A percentile compares a stretch with the other conserved stretches of the same genome.
Conservation (phyloP, 2,888 invertebrate species). For the Plebejus anna region DNA sequence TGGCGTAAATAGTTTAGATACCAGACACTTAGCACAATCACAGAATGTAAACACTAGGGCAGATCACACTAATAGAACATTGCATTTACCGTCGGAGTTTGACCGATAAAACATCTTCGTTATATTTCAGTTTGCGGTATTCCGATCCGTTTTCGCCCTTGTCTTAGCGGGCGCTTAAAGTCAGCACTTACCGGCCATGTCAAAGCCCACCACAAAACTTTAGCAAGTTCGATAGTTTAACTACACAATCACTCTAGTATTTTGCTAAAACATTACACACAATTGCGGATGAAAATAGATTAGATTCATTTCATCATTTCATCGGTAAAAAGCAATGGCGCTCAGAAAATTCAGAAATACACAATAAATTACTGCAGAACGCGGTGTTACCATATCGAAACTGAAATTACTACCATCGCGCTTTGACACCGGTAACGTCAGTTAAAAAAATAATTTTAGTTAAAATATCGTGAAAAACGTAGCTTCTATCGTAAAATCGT, state of each 20-base stretch:
- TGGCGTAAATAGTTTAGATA: constrained; percentile 61
- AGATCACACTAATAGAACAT: constrained; percentile 77
- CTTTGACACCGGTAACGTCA: background rate
- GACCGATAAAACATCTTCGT: constrained; percentile 81
- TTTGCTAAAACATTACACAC: constrained; percentile 79
- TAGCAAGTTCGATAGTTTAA: constrained; percentile 76
- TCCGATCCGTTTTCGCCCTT: constrained; percentile 80
- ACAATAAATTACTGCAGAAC: constrained; percentile 75
- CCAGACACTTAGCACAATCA: constrained; percentile 71
- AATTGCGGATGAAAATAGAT: constrained; percentile 80
- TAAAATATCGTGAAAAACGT: background rate
- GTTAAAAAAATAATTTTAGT: background rate
- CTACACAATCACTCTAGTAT: constrained; percentile 74
- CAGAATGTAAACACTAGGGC: constrained; percentile 70
- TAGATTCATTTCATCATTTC: constrained; percentile 80
- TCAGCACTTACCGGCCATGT: constrained; percentile 90
- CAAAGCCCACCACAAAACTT: constrained; percentile 82
- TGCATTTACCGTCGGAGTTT: constrained; percentile 80
- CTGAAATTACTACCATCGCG: constrained; percentile 37
- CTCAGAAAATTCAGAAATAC: constrained; percentile 77
- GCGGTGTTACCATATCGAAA: constrained; percentile 57
- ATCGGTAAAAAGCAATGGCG: constrained; percentile 80
- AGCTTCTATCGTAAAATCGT: background rate
- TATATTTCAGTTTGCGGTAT: constrained; percentile 79
- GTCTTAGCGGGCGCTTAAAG: constrained; percentile 79